Conservation (phyloP, 2,888 invertebrate species). For the Lithosia quadra region DNA sequence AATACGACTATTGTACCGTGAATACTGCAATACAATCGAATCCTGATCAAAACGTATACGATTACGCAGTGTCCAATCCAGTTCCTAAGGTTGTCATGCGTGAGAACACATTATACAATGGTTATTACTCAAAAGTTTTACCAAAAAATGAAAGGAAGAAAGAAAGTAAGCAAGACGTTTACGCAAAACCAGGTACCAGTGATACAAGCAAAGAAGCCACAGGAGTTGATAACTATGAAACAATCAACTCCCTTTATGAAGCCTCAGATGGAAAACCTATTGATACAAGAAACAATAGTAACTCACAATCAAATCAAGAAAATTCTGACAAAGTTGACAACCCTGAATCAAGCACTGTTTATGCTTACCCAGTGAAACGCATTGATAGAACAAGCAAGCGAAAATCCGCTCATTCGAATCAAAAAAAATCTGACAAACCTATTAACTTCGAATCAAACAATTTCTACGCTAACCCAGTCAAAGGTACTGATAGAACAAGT, state of each 20-base stretch:
- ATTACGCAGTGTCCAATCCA: not conserved
- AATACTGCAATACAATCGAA: not conserved
- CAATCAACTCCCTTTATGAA: not conserved
- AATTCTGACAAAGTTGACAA: not conserved
- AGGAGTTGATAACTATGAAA: not conserved
- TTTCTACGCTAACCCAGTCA: not conserved
- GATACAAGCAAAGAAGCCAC: not conserved
- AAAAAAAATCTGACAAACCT: not conserved
- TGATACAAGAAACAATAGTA: not conserved
- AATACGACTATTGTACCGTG: not conserved
- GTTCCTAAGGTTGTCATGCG: not conserved
- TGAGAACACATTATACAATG: slow-evolving; percentile 1
- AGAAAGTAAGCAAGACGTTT: not conserved
- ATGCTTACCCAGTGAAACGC: not conserved
- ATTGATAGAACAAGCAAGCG: no score
- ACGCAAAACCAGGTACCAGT: not conserved
- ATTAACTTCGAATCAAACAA: not conserved
- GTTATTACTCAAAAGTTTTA: slow-evolving; percentile 4
- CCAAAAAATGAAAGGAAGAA: slow-evolving; percentile 13
- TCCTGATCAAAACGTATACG: not conserved
- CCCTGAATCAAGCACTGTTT: not conserved
- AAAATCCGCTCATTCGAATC: not conserved
- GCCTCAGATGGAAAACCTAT: not conserved
- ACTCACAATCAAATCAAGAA: not conserved
- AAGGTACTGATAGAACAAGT: not conserved